These are phyloP conservation scores for Sardinella longiceps DNA, from an alignment of 2,797 vertebrate genomes.

Conservation along the genomic window DNA sequence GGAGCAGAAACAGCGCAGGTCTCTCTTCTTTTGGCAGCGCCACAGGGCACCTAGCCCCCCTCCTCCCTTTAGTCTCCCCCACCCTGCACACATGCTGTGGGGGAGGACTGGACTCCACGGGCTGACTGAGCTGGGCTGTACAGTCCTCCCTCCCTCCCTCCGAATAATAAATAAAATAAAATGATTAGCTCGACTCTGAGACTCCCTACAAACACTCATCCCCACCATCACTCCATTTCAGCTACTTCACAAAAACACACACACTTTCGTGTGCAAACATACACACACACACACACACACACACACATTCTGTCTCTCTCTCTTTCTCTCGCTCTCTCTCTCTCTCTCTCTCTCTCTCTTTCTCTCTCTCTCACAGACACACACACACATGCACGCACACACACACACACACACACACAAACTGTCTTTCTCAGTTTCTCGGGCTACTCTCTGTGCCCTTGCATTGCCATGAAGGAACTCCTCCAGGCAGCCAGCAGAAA, in stretches of 20 bases:
- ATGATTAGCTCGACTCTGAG: neutral
- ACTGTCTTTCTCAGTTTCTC: neutral
- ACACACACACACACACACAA: neutral
- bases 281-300: neutral
- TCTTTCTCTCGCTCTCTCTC: too few relatives aligned
- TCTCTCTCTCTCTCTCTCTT: too few relatives aligned
- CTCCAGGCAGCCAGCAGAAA: slow-evolving; percentile 32
- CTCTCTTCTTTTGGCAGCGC: slow-evolving; percentile 64
- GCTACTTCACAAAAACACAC: neutral
- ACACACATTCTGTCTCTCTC: neutral
- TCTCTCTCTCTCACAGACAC: neutral
- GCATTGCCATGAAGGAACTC: neutral
- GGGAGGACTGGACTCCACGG: neutral
- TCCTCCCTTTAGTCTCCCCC: slow-evolving; percentile 57
- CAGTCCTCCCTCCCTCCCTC: neutral
- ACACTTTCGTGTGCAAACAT: too few relatives aligned
- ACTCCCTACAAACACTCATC: neutral
- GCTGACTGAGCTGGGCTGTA: neutral
- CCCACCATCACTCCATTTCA: neutral
- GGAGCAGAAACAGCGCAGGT: slow-evolving; percentile 70
- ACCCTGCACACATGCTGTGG: slow-evolving; percentile 58
- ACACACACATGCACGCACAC: neutral
- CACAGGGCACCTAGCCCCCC: slow-evolving; percentile 66
- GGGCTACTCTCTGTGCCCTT: neutral
- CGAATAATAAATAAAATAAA: neutral